Evolutionary conservation across 1,140 invertebrate genomes (phyloP), one percentile per base, ranked within the genome.

Genomic region (Ceratitis capitata): DNA sequence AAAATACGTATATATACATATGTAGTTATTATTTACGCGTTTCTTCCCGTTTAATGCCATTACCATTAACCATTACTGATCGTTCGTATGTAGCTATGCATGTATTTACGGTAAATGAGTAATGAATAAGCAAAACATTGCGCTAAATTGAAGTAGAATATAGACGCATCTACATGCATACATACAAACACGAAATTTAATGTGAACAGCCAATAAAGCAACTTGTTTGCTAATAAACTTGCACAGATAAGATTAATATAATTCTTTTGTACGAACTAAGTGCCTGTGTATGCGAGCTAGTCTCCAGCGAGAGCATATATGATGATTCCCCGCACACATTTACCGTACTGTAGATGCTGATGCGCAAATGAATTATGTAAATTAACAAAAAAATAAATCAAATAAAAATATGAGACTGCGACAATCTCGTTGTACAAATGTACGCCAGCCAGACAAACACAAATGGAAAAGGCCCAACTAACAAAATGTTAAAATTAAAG

Each of bases 291-390:
- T n/a, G 14, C 19, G 32, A 45, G 19, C 39, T 45, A 45, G 39
- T 26, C 39, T 26, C 39, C 39, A 45, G 39, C 69, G 4, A n/a
- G 42, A 26, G 39, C 64, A 5, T 16, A 19, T 10, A 69, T 69
- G 64, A 78, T 78, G 69, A 45, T 45, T 14, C 69, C 69, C 42
- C 69, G 39, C 42, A 45, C 32, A 78, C 16, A 78, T 6, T 78
- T 78, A 78, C n/a, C n/a, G n/a, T 39, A 78, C 26, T 23, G 69
- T 45, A 23, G 39, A 42, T 39, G 39, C 69, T 47, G 69, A 32
- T 78, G 69, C 39, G 69, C 69, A 78, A 78, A 78, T 78, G 69
- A 78, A 45, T 78, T 78, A 78, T 78, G 39, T 32, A 78, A 78
- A 78, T 45, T 78, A 45, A 78, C 10, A 23, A 56, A 56, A 53